Percentiles rank a stretch among this genome's conserved stretches.
phyloP scores from a whole-genome alignment of 2,113 vertebrate genomes.

The Sinocyclocheilus anshuiensis region DNA sequence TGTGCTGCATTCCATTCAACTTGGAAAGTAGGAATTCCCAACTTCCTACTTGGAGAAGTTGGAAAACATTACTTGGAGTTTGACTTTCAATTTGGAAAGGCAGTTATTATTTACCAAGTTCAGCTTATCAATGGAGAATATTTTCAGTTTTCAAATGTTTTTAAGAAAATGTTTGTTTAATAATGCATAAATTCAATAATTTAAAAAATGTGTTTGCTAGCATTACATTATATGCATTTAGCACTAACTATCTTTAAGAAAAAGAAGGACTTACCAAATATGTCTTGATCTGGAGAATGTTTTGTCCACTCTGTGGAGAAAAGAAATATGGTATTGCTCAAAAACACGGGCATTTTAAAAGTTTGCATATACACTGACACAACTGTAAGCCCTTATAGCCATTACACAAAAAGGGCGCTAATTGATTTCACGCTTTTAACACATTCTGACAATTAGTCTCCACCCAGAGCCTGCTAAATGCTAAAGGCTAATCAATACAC shows the following conservation, averaged over 20 bases:
- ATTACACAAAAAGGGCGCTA: not conserved
- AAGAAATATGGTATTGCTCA: not conserved
- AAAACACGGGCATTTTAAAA: not conserved
- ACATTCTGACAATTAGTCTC: not conserved
- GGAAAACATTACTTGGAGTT: no score
- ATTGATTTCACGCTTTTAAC: slow-evolving; percentile 18
- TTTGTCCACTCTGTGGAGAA: slow-evolving; percentile 70
- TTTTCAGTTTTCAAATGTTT: no score
- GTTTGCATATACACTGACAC: not conserved
- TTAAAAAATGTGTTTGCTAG: no score
- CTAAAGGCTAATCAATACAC: slow-evolving; percentile 14
- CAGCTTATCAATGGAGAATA: no score
- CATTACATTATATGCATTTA: no score
- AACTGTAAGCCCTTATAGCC: not conserved
- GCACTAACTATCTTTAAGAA: not conserved
- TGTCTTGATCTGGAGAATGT: slow-evolving; percentile 68
- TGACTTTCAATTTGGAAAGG: no score
- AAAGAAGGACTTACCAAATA: slow-evolving; percentile 68
- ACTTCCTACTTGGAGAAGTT: no score
- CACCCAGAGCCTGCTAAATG: slow-evolving; percentile 8
- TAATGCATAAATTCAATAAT: no score
- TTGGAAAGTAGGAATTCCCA: no score
- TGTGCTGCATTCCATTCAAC: no score
- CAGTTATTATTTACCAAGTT: no score
- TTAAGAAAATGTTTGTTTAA: no score